Percentiles rank a stretch among this genome's conserved stretches.
These are phyloP conservation scores for Lanistes nyassanus DNA, from an alignment of 1,140 invertebrate species.

Conservation along the genomic window DNA sequence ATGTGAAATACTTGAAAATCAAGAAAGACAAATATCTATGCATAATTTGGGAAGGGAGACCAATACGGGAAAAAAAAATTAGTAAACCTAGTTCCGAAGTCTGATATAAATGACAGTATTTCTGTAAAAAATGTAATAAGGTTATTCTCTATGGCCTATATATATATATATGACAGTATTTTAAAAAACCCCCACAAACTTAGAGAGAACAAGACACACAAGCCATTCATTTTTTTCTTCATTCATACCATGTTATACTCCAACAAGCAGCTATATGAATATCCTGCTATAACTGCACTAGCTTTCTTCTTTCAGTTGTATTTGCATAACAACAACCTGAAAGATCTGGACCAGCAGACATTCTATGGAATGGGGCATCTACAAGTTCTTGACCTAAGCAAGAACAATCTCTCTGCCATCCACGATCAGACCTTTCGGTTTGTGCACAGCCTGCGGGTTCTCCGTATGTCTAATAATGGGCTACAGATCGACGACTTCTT, in stretches of 20 bases:
- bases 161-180: background rate
- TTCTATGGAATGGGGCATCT: slow-evolving; percentile 48
- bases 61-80: background rate
- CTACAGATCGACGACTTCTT: slow-evolving; percentile 26
- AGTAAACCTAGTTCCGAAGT: background rate
- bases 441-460: slow-evolving; percentile 35
- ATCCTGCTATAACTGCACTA: no score
- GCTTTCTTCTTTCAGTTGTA: slow-evolving; percentile 26
- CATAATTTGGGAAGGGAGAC: no score
- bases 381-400: slow-evolving; percentile 41
- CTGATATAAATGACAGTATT: background rate
- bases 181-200: no score
- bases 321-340: slow-evolving; percentile 43
- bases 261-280: background rate
- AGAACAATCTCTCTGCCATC: slow-evolving; percentile 42
- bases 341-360: slow-evolving; percentile 33
- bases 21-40: no score
- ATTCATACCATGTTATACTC: no score
- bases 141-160: background rate
- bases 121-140: background rate
- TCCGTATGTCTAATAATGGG: slow-evolving; percentile 47
- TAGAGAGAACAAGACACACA: no score
- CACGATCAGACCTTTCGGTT: slow-evolving; percentile 42
- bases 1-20: no score
- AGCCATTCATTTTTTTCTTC: no score